Evolutionary conservation across 2,888 invertebrate species (phyloP).

Genomic region (Scaptomyza caliginosa): DNA sequence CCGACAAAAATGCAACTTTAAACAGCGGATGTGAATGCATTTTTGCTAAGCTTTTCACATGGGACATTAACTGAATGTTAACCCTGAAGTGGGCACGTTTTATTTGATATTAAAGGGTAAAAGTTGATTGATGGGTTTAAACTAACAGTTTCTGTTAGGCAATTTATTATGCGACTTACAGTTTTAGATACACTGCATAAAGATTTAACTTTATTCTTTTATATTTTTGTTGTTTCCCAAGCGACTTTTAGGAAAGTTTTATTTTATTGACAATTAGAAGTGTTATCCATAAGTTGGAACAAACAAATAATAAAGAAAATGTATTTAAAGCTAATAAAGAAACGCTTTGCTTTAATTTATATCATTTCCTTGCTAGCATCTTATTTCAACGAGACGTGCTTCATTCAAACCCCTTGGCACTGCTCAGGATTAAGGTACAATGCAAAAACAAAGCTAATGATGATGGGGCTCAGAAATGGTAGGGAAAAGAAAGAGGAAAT

Average conservation of each 20-base stretch:
- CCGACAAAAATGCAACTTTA: conserved; percentile 14
- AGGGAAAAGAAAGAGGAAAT: conserved; percentile 34
- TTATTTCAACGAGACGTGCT: background rate
- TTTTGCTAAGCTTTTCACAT: conserved; percentile 33
- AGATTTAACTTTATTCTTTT: too few relatives aligned
- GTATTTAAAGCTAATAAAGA: too few relatives aligned
- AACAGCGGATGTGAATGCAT: conserved; percentile 58
- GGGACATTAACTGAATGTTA: conserved; percentile 24
- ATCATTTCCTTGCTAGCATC: background rate
- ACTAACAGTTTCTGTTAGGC: too few relatives aligned
- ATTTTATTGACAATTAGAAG: too few relatives aligned
- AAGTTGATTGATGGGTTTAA: too few relatives aligned
- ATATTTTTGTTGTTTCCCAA: too few relatives aligned
- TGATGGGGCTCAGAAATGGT: conserved; percentile 12
- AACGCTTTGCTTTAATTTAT: background rate
- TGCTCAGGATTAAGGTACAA: conserved; percentile 22
- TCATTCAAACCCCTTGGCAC: background rate
- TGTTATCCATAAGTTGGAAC: too few relatives aligned
- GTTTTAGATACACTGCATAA: too few relatives aligned
- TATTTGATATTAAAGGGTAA: too few relatives aligned
- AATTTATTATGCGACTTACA: too few relatives aligned
- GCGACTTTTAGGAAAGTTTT: too few relatives aligned
- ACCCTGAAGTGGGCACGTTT: conserved; percentile 20
- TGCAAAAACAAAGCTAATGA: background rate
- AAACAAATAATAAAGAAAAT: too few relatives aligned